Evolutionary conservation across 2,888 invertebrate species (phyloP).

Genomic region (Pristionchus arcanus): DNA sequence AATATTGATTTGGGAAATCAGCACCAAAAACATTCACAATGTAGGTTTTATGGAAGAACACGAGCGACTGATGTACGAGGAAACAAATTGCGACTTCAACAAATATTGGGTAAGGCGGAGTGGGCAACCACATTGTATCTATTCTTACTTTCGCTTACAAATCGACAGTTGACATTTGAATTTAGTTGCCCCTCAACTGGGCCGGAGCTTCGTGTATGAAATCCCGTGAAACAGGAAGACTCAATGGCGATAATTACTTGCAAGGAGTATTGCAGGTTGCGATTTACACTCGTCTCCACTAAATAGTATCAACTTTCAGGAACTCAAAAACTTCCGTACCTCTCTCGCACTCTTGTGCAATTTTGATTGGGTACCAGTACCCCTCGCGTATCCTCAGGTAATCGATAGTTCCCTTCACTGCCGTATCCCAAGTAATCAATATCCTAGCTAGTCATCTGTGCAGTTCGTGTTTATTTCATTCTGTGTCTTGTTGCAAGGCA

Average conservation of each 20-base stretch:
- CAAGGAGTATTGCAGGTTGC: constrained; percentile 20
- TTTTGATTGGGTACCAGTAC: constrained; percentile 67
- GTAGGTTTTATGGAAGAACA: constrained; percentile 50
- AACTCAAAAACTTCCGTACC: constrained; percentile 66
- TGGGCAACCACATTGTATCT: not conserved
- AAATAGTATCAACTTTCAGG: constrained; percentile 38
- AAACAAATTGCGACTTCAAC: constrained; percentile 27
- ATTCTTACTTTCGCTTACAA: not conserved
- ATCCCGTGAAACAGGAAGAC: constrained; percentile 50
- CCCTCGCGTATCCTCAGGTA: constrained; percentile 68
- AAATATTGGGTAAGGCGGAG: constrained; percentile 31
- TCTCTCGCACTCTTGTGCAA: constrained; percentile 64
- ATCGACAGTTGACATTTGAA: not conserved
- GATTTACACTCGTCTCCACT: not conserved
- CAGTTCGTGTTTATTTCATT: constrained; percentile 44
- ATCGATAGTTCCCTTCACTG: not conserved
- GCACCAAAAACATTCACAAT: not conserved
- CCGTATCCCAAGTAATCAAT: not conserved
- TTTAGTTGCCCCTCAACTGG: constrained; percentile 72
- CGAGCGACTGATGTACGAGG: constrained; percentile 35
- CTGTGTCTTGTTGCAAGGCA: constrained; percentile 43
- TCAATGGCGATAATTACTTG: constrained; percentile 47
- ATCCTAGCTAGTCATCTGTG: constrained; percentile 42
- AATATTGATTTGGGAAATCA: not conserved
- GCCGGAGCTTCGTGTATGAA: constrained; percentile 59